Base-by-base conservation (phyloP, 2,888 invertebrate species). In the Acrocera orbiculus region DNA sequence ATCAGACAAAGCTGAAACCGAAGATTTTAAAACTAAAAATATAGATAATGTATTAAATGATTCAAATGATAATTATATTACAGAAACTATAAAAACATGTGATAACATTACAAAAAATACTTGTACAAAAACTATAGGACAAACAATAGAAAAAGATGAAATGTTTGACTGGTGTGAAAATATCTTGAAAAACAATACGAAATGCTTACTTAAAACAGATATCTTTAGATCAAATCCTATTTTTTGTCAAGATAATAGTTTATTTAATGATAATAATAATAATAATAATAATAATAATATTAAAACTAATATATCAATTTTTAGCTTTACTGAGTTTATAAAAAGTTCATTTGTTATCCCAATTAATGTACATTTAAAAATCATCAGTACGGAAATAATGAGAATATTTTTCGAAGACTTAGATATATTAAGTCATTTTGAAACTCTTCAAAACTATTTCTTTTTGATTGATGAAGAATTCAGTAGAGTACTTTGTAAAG, bases 401-500 rank as follows among this genome's bases (percentile, higher is more conserved):
- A 76, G 73, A 20, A 69, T 76, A 49, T 73, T 76, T 44, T 56
- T 82, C 39, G 60, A 74, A 13, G 70, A 76, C 32, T 67, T 76
- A 51, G 46, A 49, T 11, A 41, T 60, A 4, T 64, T 80, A 24
- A 68, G 73, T 14, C 80, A 83, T 56, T 63, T 82, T 42, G 69
- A 69, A 27, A 76, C 75, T 52, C 55, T 83, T n/a, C 67, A 78
- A 28, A 74, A 77, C 49, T 82, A 76, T 46, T 83, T 76, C 52
- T 81, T 83, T 46, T 52, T 82, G 16, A 66, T 80, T 63, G 80
- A 83, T 44, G 82, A 82, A 1, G 80, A 82, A 54, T 83, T 82
- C 53, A 74, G 75, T 0, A 69, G 69, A 20, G 72, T 71, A 42
- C 70, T 83, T 11, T 78, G 77, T 22, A 67, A 71, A 31, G 75